Conservation (phyloP, 2,888 invertebrate species). For the Platycheirus albimanus region DNA sequence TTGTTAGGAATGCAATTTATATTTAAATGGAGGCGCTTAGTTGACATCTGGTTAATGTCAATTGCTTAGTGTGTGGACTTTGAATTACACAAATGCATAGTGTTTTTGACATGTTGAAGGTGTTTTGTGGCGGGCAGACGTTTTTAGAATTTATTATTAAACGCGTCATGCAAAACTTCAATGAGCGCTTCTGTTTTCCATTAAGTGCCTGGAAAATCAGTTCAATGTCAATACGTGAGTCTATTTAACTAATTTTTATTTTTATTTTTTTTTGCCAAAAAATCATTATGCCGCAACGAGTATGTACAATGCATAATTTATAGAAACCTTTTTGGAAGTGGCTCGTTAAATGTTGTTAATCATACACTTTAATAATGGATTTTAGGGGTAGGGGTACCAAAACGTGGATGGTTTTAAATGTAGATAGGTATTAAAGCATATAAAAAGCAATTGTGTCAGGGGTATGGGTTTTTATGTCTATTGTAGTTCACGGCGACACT, state of each 20-base stretch:
- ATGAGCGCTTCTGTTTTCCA: slow-evolving; percentile 51
- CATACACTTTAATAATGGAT: slow-evolving; percentile 1
- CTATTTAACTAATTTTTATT: slow-evolving; percentile 37
- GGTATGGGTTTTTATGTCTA: slow-evolving; percentile 8
- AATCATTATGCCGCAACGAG: slow-evolving; percentile 19
- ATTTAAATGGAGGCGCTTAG: slow-evolving; percentile 54
- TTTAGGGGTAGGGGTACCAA: neutral
- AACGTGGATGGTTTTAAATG: slow-evolving; percentile 17
- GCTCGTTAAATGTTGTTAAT: slow-evolving; percentile 7
- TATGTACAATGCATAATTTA: slow-evolving; percentile 19
- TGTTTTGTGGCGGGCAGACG: slow-evolving; percentile 42
- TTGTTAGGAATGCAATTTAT: slow-evolving; percentile 57
- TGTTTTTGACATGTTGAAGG: slow-evolving; percentile 63
- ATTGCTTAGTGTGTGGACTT: slow-evolving; percentile 38
- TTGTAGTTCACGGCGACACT: slow-evolving; percentile 13
- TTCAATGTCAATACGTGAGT: slow-evolving; percentile 69
- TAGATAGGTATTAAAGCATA: neutral
- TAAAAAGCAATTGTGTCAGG: slow-evolving; percentile 14
- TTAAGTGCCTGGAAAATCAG: slow-evolving; percentile 35
- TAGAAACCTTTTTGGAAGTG: slow-evolving; percentile 5
- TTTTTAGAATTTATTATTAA: slow-evolving; percentile 59
- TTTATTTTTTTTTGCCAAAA: slow-evolving; percentile 16
- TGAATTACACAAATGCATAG: slow-evolving; percentile 56
- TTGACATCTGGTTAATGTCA: slow-evolving; percentile 69
- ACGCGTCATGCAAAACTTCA: slow-evolving; percentile 25